Base-by-base conservation (phyloP, 2,113 vertebrate genomes). In the Prionailurus viverrinus region DNA sequence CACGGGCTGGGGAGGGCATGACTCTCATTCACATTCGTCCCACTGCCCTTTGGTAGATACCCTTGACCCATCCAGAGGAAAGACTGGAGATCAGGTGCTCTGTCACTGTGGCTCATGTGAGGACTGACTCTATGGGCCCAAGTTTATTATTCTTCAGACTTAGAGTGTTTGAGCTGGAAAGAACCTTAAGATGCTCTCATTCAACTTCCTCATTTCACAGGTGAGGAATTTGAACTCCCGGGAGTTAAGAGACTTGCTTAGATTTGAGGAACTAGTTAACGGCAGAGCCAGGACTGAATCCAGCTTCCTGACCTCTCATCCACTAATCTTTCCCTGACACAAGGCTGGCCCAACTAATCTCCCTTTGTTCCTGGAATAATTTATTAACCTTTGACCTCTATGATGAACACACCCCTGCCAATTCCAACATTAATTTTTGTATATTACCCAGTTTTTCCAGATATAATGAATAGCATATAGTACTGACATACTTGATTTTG, bases 161-260 rank as follows among this genome's bases (percentile, higher is more conserved):
- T 53, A 97, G 80, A 91, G 33, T 61, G 15, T 80, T 92, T 71
- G 80, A 95, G 48, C 74, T 69, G 65, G 84, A 91, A 80, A 71
- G 90, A 92, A 87, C 39, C 15, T 58, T 86, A 19, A 53, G 55
- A 92, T 84, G 91, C 96, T 87, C 80, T 96, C 91, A 76, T 88
- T 87, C 83, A 87, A 51, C 87, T 83, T 97, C 94, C 90, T 97
- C 55, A 89, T 90, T 97, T 90, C 83, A 87, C 80, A 96, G 73
- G 84, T 96, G 80, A 96, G 95, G 93, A 95, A 87, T 92, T 48
- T 74, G 55, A 89, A 93, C 87, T 86, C 90, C 71, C 33, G 25
- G n/a, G 93, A 86, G 79, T 73, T 96, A 45, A 76, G 51, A 94
- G 79, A 63, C 80, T 94, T 94, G 69, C 78, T 91, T 88, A 91